A percentile compares a stretch with the other conserved stretches of the same genome.
These are phyloP conservation scores for Limenitis camilla DNA, from an alignment of 2,888 invertebrate genomes.

Conservation along the genomic window DNA sequence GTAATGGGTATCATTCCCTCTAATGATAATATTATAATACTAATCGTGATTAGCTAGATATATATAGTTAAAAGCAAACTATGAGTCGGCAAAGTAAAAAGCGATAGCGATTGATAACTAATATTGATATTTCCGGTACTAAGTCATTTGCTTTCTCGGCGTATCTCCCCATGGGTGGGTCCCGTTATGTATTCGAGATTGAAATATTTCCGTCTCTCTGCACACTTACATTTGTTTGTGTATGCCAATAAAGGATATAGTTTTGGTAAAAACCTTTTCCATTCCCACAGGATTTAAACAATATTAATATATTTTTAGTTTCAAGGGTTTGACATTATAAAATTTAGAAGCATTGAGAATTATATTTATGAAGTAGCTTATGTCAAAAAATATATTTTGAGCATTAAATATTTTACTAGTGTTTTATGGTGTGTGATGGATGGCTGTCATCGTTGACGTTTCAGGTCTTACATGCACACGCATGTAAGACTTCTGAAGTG, in stretches of 20 bases:
- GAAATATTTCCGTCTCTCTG: constrained; percentile 8
- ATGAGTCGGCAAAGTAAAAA: neutral
- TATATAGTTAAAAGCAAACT: neutral
- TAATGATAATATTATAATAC: too few species aligned
- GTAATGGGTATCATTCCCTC: too few species aligned
- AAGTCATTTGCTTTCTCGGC: constrained; percentile 1
- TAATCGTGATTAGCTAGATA: too few species aligned
- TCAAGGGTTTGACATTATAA: too few species aligned
- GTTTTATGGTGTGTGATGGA: too few species aligned
- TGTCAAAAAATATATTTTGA: too few species aligned
- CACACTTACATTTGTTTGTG: constrained; percentile 3
- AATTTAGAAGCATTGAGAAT: too few species aligned
- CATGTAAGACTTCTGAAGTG: too few species aligned
- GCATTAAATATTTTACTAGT: too few species aligned
- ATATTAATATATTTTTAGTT: neutral
- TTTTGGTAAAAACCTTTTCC: neutral
- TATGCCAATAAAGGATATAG: constrained; percentile 4
- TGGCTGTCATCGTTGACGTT: too few species aligned
- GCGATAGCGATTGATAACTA: neutral
- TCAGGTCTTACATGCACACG: too few species aligned
- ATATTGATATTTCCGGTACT: neutral
- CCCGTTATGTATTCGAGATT: constrained; percentile 3
- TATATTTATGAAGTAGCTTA: too few species aligned
- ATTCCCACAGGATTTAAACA: neutral
- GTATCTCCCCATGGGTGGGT: neutral